A percentile compares a stretch with the other conserved stretches of the same genome.
Evolutionary conservation across 2,888 invertebrate species (phyloP).

Genomic region (Synanthedon andrenaeformis): DNA sequence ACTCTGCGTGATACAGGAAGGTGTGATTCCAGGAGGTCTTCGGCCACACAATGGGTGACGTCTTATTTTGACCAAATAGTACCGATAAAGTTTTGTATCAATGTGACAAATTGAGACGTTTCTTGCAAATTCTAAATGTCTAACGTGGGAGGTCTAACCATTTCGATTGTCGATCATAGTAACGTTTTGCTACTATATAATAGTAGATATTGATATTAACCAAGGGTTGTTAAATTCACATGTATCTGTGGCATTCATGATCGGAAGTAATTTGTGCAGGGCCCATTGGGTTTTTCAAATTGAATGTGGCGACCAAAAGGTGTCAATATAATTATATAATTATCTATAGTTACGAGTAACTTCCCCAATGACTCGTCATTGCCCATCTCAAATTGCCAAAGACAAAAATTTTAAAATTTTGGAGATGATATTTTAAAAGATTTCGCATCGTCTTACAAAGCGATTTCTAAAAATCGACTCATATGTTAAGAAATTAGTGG

Average conservation of each 20-base stretch:
- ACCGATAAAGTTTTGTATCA: constrained; percentile 37
- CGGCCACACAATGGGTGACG: constrained; percentile 55
- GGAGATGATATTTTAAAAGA: no score
- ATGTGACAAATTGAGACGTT: constrained; percentile 49
- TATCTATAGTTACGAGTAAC: background rate
- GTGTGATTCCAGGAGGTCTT: constrained; percentile 41
- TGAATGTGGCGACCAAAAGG: constrained; percentile 12
- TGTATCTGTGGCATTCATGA: constrained; percentile 26
- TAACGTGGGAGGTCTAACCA: constrained; percentile 43
- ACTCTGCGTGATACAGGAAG: constrained; percentile 65
- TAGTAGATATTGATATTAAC: constrained; percentile 6
- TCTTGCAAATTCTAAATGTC: constrained; percentile 17
- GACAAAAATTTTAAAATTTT: no score
- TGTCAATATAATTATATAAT: constrained; percentile 9
- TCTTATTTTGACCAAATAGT: constrained; percentile 43
- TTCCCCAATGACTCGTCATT: no score
- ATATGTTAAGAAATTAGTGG: no score
- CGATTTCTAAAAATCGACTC: no score
- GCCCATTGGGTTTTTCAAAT: background rate
- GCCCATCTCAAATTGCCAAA: no score
- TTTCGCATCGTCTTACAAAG: no score
- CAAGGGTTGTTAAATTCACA: background rate
- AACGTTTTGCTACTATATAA: constrained; percentile 22
- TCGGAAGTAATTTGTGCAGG: constrained; percentile 42
- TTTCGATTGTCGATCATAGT: constrained; percentile 29